These are phyloP conservation scores for Trinectes maculatus DNA, from an alignment of 2,113 vertebrate genomes.

Conservation along the genomic window DNA sequence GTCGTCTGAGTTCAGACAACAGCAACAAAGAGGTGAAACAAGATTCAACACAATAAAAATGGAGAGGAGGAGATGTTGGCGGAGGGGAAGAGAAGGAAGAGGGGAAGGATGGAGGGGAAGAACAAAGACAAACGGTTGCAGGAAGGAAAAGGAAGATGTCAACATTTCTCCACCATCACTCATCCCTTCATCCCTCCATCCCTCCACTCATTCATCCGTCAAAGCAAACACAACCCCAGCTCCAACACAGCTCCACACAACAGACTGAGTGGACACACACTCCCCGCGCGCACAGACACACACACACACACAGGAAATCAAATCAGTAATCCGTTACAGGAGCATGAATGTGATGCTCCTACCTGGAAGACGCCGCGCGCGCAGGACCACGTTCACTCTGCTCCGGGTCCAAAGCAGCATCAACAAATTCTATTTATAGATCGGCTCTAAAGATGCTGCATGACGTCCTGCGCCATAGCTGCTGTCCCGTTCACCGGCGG, in stretches of 20 bases:
- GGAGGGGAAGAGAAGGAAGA: not conserved
- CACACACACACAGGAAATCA: constrained; percentile 3
- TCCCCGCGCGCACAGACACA: not conserved
- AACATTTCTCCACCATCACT: not conserved
- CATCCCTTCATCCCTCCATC: not conserved
- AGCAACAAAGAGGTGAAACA: too few species aligned
- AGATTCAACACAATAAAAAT: too few species aligned
- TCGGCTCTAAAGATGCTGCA: constrained; percentile 76
- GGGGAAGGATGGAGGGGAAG: not conserved
- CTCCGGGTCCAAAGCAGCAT: constrained; percentile 48
- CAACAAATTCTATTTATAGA: constrained; percentile 75
- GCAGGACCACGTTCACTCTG: not conserved
- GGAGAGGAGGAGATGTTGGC: not conserved
- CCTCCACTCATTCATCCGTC: constrained; percentile 42
- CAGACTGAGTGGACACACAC: too few species aligned
- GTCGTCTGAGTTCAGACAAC: too few species aligned
- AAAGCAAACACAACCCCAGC: constrained; percentile 36
- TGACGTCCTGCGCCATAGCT: constrained; percentile 70
- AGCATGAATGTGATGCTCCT: not conserved
- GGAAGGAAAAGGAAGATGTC: constrained; percentile 6
- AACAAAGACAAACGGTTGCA: not conserved
- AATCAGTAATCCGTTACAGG: too few species aligned
- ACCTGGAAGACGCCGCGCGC: constrained; percentile 30
- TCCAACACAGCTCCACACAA: too few species aligned
- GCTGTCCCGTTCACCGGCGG: constrained; percentile 57